Evolutionary conservation across 1,140 invertebrate genomes (phyloP).

Genomic region (Temnothorax nylanderi): DNA sequence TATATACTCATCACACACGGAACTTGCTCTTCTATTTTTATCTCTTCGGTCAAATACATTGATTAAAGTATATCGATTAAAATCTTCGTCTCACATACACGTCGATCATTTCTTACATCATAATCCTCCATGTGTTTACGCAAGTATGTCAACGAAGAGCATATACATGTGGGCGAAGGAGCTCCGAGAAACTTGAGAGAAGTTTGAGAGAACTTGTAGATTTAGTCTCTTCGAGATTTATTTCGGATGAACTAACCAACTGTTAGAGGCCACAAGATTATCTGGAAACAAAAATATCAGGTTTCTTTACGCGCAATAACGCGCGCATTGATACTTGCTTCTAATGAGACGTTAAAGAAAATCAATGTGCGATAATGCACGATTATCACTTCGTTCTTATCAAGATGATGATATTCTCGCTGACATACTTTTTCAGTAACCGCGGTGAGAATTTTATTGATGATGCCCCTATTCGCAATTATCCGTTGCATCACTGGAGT

Average conservation of each 20-base stretch:
- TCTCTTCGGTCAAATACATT: too few relatives aligned
- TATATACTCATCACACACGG: too few relatives aligned
- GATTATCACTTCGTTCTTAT: background rate
- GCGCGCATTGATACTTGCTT: too few relatives aligned
- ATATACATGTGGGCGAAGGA: background rate
- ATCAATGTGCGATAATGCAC: background rate
- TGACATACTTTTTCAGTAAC: slow-evolving; percentile 38
- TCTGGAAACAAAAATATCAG: background rate
- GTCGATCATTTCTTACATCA: background rate
- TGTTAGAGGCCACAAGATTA: background rate
- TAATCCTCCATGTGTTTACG: background rate
- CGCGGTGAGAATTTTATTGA: slow-evolving; percentile 18
- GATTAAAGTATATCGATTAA: too few relatives aligned
- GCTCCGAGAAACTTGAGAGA: background rate
- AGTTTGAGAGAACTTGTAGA: background rate
- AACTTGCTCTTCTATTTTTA: too few relatives aligned
- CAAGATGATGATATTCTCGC: slow-evolving; percentile 19
- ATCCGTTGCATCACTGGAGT: slow-evolving; percentile 14
- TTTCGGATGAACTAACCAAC: background rate
- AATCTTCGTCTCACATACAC: too few relatives aligned
- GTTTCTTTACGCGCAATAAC: background rate
- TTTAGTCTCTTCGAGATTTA: background rate
- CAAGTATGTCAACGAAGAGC: background rate
- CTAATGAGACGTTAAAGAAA: too few relatives aligned
- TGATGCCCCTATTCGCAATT: slow-evolving; percentile 38